Evolutionary conservation across 2,797 vertebrate genomes (phyloP).

Genomic region (Amblyraja radiata): DNA sequence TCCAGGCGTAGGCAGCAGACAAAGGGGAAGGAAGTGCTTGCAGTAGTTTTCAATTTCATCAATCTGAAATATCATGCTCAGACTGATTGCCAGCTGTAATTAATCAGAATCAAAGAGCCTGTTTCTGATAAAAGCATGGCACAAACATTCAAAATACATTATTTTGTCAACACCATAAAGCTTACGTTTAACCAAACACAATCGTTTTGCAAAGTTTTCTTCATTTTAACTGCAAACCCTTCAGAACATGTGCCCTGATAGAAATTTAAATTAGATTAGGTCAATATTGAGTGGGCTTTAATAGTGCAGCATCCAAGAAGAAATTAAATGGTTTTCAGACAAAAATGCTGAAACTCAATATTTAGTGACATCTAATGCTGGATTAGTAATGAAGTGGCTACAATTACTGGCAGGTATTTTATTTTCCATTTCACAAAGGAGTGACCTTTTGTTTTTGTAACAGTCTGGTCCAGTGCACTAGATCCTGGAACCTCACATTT

Average conservation of each 20-base stretch:
- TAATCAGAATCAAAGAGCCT: background rate
- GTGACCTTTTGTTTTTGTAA: slow-evolving; percentile 7
- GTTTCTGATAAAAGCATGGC: background rate
- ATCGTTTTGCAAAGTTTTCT: background rate
- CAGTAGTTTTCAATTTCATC: background rate
- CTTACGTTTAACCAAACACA: background rate
- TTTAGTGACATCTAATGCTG: background rate
- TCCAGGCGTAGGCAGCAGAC: background rate
- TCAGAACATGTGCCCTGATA: background rate
- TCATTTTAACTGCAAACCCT: background rate
- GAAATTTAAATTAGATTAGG: background rate
- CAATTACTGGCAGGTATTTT: background rate
- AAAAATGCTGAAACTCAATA: background rate
- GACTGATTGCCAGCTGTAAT: background rate
- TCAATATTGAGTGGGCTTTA: background rate
- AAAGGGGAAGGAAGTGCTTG: background rate
- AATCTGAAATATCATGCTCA: background rate
- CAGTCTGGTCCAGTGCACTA: background rate
- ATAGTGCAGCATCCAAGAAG: background rate
- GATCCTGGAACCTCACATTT: background rate
- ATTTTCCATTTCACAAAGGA: background rate
- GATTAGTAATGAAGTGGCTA: background rate
- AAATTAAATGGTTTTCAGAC: background rate
- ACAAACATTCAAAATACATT: too few relatives aligned
- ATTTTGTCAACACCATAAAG: background rate